phyloP scores from a whole-genome alignment of 2,888 invertebrate genomes.

The Drosophila greeni region DNA sequence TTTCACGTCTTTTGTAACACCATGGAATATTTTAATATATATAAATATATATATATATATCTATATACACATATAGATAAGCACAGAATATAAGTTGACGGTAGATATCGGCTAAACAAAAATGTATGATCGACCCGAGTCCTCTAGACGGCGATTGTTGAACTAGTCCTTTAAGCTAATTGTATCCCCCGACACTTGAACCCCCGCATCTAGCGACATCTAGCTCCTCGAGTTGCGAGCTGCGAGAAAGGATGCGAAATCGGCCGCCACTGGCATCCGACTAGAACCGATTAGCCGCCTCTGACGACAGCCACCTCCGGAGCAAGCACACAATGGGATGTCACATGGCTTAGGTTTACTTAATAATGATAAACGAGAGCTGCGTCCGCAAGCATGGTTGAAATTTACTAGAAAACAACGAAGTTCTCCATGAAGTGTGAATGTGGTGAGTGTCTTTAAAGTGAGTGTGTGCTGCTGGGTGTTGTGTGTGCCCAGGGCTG shows the following conservation, averaged over 20 bases:
- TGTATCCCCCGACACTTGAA: background rate
- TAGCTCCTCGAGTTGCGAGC: slow-evolving; percentile 5
- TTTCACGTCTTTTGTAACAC: slow-evolving; percentile 60
- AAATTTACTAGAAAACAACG: slow-evolving; percentile 33
- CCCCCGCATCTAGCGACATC: slow-evolving; percentile 12
- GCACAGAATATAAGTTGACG: slow-evolving; percentile 11
- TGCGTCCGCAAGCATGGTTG: slow-evolving; percentile 5
- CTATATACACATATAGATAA: slow-evolving; percentile 27
- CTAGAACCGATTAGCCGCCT: background rate
- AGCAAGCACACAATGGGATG: slow-evolving; percentile 9
- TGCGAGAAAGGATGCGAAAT: background rate
- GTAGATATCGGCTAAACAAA: slow-evolving; percentile 23
- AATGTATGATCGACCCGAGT: slow-evolving; percentile 1
- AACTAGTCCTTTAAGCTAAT: slow-evolving; percentile 2
- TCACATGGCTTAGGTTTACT: slow-evolving; percentile 4
- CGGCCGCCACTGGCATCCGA: slow-evolving; percentile 8
- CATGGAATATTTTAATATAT: slow-evolving; percentile 40
- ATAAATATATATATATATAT: slow-evolving; percentile 7
- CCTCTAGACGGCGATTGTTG: background rate
- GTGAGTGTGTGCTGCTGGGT: background rate
- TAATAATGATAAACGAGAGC: slow-evolving; percentile 32
- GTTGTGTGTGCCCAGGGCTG: background rate
- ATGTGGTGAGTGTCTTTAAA: background rate
- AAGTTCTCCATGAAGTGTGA: slow-evolving; percentile 9
- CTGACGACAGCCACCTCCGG: background rate